A percentile compares a stretch with the other conserved stretches of the same genome.
Evolutionary conservation across 2,888 invertebrate genomes (phyloP).

Genomic region (Metacarcinus magister): DNA sequence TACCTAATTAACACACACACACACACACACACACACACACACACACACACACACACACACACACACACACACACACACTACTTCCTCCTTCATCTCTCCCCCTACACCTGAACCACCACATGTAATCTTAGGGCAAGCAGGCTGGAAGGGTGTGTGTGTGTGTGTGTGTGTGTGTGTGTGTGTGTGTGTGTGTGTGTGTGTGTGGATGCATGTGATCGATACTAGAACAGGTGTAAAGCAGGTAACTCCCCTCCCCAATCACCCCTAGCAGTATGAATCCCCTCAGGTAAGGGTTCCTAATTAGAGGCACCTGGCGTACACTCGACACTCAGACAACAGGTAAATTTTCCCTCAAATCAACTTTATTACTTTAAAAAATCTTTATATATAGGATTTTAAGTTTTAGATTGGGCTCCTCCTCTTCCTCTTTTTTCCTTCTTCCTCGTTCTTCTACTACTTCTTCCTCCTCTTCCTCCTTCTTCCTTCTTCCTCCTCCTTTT

Average conservation of each 20-base stretch:
- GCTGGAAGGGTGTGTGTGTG: background rate
- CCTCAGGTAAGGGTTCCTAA: too few relatives aligned
- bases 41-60: background rate
- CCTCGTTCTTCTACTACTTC: background rate
- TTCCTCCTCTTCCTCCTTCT: background rate
- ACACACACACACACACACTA: background rate
- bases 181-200: background rate
- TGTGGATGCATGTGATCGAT: background rate
- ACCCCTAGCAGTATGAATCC: too few relatives aligned
- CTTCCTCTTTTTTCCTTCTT: background rate
- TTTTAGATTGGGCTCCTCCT: too few relatives aligned
- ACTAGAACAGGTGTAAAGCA: background rate
- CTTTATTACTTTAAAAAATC: too few relatives aligned
- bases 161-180: too few relatives aligned
- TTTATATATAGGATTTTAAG: too few relatives aligned
- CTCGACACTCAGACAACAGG: too few relatives aligned
- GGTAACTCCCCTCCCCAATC: background rate
- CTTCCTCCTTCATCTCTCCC: too few relatives aligned
- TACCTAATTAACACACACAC: conserved; percentile 26
- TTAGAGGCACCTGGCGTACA: too few relatives aligned
- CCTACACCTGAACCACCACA: background rate
- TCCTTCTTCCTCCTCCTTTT: background rate
- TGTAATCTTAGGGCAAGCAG: background rate
- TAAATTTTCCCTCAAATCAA: too few relatives aligned
- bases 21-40: conserved; percentile 26